Percentiles rank a stretch among this genome's conserved stretches.
Evolutionary conservation across 2,113 vertebrate species (phyloP).

Genomic region (Candoia aspera): DNA sequence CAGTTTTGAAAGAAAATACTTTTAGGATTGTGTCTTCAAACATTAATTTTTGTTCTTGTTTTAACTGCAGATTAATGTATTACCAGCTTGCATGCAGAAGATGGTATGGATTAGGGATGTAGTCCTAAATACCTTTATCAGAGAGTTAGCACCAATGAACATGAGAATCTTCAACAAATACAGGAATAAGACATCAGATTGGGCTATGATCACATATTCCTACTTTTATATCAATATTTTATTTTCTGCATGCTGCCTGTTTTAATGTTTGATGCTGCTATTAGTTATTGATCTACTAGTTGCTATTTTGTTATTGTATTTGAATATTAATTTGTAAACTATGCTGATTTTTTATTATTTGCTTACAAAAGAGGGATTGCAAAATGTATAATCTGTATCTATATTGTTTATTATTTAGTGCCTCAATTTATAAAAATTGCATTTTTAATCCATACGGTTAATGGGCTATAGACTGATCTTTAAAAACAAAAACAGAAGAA

Average conservation of each 20-base stretch:
- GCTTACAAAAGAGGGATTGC: too few relatives aligned
- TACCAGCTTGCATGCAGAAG: too few relatives aligned
- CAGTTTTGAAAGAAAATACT: background rate
- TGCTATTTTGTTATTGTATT: background rate
- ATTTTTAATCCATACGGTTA: background rate
- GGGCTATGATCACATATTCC: background rate
- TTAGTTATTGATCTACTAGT: background rate
- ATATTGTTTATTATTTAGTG: too few relatives aligned
- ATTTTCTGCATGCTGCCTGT: background rate
- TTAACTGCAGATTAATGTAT: background rate
- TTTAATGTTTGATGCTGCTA: background rate
- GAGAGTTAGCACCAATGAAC: too few relatives aligned
- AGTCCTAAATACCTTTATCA: background rate
- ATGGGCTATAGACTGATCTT: background rate
- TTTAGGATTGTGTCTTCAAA: background rate
- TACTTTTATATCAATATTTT: background rate
- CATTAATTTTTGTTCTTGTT: background rate
- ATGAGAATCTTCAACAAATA: too few relatives aligned
- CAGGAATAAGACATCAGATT: background rate
- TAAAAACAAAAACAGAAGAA: background rate
- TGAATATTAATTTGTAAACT: background rate
- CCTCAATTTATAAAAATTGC: background rate
- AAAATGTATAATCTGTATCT: too few relatives aligned
- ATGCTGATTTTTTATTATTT: too few relatives aligned
- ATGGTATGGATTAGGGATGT: background rate